These are phyloP conservation scores for Tetropium fuscum DNA, from an alignment of 2,888 invertebrate species.

Conservation along the genomic window DNA sequence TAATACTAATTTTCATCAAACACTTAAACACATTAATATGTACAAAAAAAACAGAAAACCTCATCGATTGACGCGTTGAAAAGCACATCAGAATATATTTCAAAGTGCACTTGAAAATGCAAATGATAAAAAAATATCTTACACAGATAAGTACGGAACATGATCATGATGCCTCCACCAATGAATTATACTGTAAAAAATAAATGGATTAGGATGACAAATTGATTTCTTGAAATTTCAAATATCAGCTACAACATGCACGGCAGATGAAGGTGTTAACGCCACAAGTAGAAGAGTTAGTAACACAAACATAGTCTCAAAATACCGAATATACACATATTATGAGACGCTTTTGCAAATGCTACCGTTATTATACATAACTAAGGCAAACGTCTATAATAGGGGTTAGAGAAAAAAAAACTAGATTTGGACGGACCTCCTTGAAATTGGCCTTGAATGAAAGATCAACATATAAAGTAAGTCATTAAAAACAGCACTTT, in stretches of 20 bases:
- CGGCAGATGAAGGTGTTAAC: slow-evolving; percentile 9
- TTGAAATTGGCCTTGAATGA: too few species aligned
- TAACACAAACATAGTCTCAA: slow-evolving; percentile 6
- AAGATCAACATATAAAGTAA: too few species aligned
- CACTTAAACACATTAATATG: slow-evolving; percentile 27
- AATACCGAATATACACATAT: slow-evolving; percentile 5
- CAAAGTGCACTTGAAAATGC: slow-evolving; percentile 20
- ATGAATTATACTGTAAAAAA: slow-evolving; percentile 63
- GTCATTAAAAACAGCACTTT: too few species aligned
- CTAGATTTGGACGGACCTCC: too few species aligned
- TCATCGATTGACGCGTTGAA: slow-evolving; percentile 23
- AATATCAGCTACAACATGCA: slow-evolving; percentile 27
- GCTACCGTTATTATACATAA: background rate
- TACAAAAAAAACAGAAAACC: slow-evolving; percentile 23
- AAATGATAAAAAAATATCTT: slow-evolving; percentile 31
- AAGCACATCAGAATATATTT: slow-evolving; percentile 24
- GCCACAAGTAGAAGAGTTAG: slow-evolving; percentile 24
- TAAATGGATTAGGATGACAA: slow-evolving; percentile 51
- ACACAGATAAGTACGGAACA: slow-evolving; percentile 57
- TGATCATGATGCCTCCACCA: slow-evolving; percentile 60
- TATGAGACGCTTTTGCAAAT: background rate
- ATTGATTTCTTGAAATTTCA: slow-evolving; percentile 11
- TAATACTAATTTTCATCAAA: slow-evolving; percentile 22
- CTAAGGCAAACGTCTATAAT: too few species aligned
- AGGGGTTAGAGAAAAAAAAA: too few species aligned